These are phyloP conservation scores for Thunnus maccoyii DNA, from an alignment of 2,113 vertebrate genomes.

Conservation along the genomic window DNA sequence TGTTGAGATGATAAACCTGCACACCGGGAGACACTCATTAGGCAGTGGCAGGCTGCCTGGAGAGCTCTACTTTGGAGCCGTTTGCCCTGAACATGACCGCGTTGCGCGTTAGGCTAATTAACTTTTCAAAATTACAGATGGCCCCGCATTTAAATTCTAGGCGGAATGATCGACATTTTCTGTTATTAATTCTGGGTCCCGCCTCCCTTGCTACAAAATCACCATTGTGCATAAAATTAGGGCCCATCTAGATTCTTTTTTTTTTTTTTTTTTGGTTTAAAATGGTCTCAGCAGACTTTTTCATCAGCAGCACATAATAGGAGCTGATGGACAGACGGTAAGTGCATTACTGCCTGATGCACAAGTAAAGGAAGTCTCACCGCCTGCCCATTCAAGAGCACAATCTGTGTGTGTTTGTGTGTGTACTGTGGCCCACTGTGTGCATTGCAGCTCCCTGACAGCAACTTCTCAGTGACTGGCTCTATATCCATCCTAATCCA, in stretches of 20 bases:
- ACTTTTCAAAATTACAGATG: slow-evolving; percentile 83
- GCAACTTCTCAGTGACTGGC: slow-evolving; percentile 77
- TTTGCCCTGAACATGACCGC: slow-evolving; percentile 82
- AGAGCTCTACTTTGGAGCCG: slow-evolving; percentile 79
- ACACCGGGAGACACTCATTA: slow-evolving; percentile 80
- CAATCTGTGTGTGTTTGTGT: slow-evolving; percentile 38
- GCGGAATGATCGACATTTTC: slow-evolving; percentile 68
- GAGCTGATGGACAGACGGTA: slow-evolving; percentile 55
- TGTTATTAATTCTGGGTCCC: slow-evolving; percentile 62
- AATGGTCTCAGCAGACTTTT: slow-evolving; percentile 17
- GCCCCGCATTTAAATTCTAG: slow-evolving; percentile 74
- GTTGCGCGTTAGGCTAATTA: slow-evolving; percentile 79
- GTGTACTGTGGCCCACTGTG: slow-evolving; percentile 46
- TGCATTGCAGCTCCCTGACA: slow-evolving; percentile 68
- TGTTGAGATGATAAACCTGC: slow-evolving; percentile 71
- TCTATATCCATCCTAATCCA: slow-evolving; percentile 81
- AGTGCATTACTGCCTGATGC: slow-evolving; percentile 49
- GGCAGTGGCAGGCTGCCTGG: slow-evolving; percentile 78
- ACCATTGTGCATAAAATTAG: slow-evolving; percentile 50
- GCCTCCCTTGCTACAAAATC: slow-evolving; percentile 40
- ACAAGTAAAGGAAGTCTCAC: slow-evolving; percentile 55
- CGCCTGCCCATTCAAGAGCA: slow-evolving; percentile 58
- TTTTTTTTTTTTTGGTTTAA: slow-evolving; percentile 8
- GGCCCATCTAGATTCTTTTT: neutral
- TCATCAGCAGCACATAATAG: slow-evolving; percentile 39